Evolutionary conservation across 2,797 vertebrate species (phyloP), one percentile per base, ranked within the genome.

Genomic region (Distichodus sexfasciatus): DNA sequence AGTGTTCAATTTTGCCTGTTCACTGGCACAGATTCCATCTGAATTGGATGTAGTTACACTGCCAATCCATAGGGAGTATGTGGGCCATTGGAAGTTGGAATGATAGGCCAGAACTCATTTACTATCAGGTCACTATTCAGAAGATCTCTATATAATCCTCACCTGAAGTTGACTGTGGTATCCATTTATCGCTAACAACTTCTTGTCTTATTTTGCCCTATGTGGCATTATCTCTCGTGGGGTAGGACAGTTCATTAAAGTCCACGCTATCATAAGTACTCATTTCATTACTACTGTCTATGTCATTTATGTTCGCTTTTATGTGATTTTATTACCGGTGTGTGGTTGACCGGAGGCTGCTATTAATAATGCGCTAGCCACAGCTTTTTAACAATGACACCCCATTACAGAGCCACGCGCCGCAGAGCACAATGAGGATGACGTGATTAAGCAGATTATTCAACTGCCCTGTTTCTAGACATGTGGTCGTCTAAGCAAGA

Each of bases 361-460:
- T 82, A 79, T 92, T 91, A 90, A 91, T 92, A 89, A 90, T 64
- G 77, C 79, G 63, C n/a, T 64, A 68, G 73, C 84, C 82, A 82
- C 79, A 68, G 79, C 83, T 83, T 83, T 88, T 90, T 87, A 90
- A 89, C 88, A 87, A 84, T 87, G 87, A 87, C 90, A 88, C 83
- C 90, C 85, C 79, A 87, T 90, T 91, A 89, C 85, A 61, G 72
- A 74, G 83, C 79, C 81, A 86, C 67, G 83, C 75, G 47, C 83
- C 80, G 83, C 85, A 44, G 81, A 89, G 83, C 83, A 78, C 82
- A 82, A 81, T 81, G 79, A 74, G 83, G 80, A 84, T 85, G 87
- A 87, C 87, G 84, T 87, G 89, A 91, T 90, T 89, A 88, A 87
- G 86, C 83, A 84, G 84, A 91, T 88, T 85, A 87, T 88, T 89